These are phyloP conservation scores for Xiphorhynchus erythropygius DNA, from an alignment of 2,797 vertebrate genomes.

Conservation along the genomic window DNA sequence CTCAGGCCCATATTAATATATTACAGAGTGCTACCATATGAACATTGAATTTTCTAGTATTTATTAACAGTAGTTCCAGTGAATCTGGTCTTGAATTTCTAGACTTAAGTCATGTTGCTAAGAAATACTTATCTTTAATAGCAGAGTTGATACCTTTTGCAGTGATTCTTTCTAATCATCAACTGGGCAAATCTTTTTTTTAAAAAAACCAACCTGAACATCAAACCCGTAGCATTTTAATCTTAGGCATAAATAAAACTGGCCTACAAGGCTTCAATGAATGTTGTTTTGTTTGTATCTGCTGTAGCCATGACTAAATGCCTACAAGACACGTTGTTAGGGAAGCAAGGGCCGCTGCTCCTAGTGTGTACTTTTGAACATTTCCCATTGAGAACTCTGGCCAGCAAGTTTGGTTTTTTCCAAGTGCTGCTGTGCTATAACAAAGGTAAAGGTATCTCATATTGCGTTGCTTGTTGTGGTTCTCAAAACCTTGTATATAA, in stretches of 20 bases:
- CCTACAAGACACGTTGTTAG: rapidly evolving
- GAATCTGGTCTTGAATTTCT: not conserved
- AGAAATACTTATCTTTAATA: not conserved
- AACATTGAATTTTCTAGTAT: not conserved
- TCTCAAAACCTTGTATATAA: not conserved
- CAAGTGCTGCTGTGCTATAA: not conserved
- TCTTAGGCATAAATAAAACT: not conserved
- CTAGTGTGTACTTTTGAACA: not conserved
- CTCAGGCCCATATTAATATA: not conserved
- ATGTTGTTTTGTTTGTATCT: not conserved
- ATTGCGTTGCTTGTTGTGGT: not conserved
- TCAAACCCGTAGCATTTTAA: not conserved
- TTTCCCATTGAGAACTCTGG: not conserved
- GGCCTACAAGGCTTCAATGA: not conserved
- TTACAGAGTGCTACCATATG: not conserved
- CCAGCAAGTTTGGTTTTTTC: not conserved
- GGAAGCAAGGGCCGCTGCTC: not conserved
- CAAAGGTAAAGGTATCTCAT: not conserved
- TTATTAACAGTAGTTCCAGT: not conserved
- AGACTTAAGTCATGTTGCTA: not conserved
- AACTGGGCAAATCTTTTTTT: not conserved
- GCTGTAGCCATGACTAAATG: not conserved
- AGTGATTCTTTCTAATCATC: not conserved
- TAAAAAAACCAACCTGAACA: not conserved
- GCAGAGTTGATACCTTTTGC: not conserved